Evolutionary conservation across 2,888 invertebrate genomes (phyloP).

Genomic region (Drosophila mercatorum): DNA sequence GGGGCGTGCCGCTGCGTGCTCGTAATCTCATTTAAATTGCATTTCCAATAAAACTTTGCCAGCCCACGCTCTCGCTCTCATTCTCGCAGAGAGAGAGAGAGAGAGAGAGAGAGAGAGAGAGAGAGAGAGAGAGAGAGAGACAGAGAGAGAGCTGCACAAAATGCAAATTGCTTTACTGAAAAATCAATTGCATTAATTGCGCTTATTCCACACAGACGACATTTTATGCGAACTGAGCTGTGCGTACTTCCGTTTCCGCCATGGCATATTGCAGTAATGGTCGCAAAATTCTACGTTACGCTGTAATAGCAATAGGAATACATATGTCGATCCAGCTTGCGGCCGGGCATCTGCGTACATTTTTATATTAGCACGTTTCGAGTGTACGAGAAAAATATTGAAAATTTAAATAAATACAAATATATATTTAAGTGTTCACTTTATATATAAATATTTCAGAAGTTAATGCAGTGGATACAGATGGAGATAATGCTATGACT

Average conservation of each 20-base stretch:
- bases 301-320: constrained; percentile 3
- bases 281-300: constrained; percentile 7
- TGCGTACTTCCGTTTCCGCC: constrained; percentile 50
- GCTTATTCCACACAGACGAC: constrained; percentile 26
- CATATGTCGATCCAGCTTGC: constrained; percentile 2
- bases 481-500: too few species aligned
- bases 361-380: not conserved
- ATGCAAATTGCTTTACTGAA: constrained; percentile 39
- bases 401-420: not conserved
- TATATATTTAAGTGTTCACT: not conserved
- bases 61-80: not conserved
- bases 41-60: constrained; percentile 35
- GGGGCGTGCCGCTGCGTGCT: constrained; percentile 43
- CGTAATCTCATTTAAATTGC: constrained; percentile 65
- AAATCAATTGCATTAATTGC: constrained; percentile 58
- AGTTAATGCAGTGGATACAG: too few species aligned
- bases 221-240: constrained; percentile 25
- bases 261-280: constrained; percentile 5
- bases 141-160: not conserved
- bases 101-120: too few species aligned
- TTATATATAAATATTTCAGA: too few species aligned
- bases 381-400: not conserved
- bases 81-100: too few species aligned
- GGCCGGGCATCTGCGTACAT: not conserved
- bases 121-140: too few species aligned